Conservation (phyloP, 2,113 vertebrate genomes). For the Eudyptes chrysolophus region DNA sequence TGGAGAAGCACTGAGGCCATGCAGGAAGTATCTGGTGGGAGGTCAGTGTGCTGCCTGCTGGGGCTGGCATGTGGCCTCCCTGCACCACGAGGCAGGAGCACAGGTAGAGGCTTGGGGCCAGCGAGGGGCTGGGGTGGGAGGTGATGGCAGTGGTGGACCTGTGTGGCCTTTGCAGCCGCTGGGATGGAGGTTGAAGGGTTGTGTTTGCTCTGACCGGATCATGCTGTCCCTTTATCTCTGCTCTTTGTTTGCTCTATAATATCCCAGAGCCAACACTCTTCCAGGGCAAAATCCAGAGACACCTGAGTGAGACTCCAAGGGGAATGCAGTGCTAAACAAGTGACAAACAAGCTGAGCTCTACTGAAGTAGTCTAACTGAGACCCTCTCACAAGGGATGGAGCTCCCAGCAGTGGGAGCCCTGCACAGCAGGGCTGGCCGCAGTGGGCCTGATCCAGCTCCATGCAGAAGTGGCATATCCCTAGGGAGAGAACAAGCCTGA, state of each 20-base stretch:
- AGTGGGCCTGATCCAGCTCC: neutral
- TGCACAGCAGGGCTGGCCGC: neutral
- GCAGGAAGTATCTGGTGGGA: neutral
- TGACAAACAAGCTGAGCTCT: neutral
- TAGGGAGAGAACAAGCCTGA: neutral
- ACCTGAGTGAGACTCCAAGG: neutral
- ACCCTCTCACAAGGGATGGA: neutral
- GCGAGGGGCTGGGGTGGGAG: neutral
- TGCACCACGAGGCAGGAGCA: neutral
- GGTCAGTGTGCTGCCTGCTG: neutral
- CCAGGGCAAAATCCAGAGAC: conserved; percentile 25
- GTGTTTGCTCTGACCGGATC: neutral
- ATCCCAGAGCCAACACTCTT: neutral
- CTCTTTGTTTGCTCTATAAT: neutral
- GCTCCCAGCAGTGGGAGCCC: neutral
- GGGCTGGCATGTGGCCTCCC: neutral
- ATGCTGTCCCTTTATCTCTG: neutral
- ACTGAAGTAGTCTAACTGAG: neutral
- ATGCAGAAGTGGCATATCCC: neutral
- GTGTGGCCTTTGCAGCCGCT: neutral
- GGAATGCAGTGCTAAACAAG: neutral
- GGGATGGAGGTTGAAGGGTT: neutral
- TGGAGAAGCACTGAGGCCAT: neutral
- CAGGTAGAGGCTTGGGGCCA: neutral
- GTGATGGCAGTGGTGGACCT: neutral